These are phyloP conservation scores for Gobius niger DNA, from an alignment of 2,113 vertebrate genomes.

Conservation along the genomic window DNA sequence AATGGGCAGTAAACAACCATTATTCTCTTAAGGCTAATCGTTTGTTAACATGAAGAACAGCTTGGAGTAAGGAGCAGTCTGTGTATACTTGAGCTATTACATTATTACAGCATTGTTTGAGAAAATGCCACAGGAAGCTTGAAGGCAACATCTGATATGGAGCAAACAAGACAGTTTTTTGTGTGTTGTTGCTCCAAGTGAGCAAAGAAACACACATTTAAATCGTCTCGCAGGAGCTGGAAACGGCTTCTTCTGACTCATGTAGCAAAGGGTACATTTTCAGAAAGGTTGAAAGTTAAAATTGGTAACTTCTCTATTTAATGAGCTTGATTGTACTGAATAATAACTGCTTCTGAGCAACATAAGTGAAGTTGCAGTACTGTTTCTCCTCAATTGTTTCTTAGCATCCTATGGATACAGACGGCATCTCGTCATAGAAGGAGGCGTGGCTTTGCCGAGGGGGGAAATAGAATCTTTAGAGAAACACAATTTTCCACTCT, in stretches of 20 bases:
- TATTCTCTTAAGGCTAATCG: background rate
- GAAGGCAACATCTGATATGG: slow-evolving; percentile 23
- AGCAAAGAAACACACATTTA: background rate
- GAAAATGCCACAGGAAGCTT: slow-evolving; percentile 42
- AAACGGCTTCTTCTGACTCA: no score
- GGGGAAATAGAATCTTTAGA: no score
- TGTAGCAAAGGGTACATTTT: background rate
- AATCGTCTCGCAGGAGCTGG: background rate
- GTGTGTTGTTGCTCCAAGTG: background rate
- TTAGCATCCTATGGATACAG: no score
- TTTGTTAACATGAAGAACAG: slow-evolving; percentile 2
- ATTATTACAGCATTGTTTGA: slow-evolving; percentile 4
- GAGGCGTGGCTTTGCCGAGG: no score
- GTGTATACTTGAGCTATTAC: slow-evolving; percentile 20
- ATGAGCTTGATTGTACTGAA: no score
- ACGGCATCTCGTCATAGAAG: no score
- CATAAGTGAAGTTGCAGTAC: no score
- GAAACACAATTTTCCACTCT: no score
- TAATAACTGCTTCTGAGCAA: no score
- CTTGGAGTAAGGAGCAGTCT: background rate
- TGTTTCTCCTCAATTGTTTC: no score
- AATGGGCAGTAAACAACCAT: slow-evolving; percentile 33
- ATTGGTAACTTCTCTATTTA: no score
- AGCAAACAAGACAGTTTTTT: slow-evolving; percentile 10
- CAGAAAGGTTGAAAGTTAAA: background rate